Base-by-base conservation (phyloP, 1,140 invertebrate species). In the Sycobia sp. region DNA sequence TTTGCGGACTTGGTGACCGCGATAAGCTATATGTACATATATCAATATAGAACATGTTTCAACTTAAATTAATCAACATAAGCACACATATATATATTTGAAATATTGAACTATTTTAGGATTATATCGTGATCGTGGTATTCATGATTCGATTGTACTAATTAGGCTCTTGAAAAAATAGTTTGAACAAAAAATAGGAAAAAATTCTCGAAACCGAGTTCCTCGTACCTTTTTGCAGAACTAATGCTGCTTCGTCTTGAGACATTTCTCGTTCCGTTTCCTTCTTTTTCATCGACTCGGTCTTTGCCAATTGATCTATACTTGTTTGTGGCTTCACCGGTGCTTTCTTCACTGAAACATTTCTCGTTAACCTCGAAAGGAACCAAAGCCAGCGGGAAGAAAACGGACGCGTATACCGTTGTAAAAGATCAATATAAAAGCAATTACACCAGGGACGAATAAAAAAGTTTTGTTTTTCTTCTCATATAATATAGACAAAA, bases 1-100 rank as follows among this genome's bases (percentile, higher is more conserved):
- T 77, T 89, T 89, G 62, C 89, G 84, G 43, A 85, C 86, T 58
- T 84, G 78, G 70, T 88, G 89, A 13, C 90, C 90, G 69, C 90
- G 85, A 77, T 87, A 91, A 50, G 88, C 90, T 91, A 22, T 0
- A 49, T 32, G 0, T 4, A 27, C 7, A 10, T 25, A 14, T 46
- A 29, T 18, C 5, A 3, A 39, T n/a, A n/a, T n/a, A n/a, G n/a
- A n/a, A n/a, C n/a, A n/a, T n/a, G n/a, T n/a, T n/a, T n/a, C n/a
- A n/a, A n/a, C n/a, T n/a, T n/a, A n/a, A n/a, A n/a, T n/a, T n/a
- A n/a, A n/a, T n/a, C n/a, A n/a, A n/a, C n/a, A n/a, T n/a, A n/a
- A n/a, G n/a, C n/a, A n/a, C n/a, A n/a, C n/a, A n/a, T n/a, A n/a
- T n/a, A n/a, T n/a, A n/a, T n/a, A n/a, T n/a, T n/a, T n/a, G n/a